Evolutionary conservation across 1,140 invertebrate species (phyloP), one percentile per base, ranked within the genome.

Genomic region (Zaprionus ornatus): DNA sequence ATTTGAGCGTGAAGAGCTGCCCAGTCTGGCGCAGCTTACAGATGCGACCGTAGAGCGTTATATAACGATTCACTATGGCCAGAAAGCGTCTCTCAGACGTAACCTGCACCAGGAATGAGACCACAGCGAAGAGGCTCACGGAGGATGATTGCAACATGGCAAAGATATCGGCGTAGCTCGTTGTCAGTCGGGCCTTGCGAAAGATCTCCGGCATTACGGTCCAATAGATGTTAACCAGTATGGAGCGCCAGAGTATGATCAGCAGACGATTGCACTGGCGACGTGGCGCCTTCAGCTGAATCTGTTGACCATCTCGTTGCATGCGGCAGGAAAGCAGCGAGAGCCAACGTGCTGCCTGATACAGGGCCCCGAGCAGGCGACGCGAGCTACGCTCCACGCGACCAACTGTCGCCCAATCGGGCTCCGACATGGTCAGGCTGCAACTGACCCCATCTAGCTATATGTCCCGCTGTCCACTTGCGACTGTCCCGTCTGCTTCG

Each of bases 41-140:
- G 66, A 90, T 90, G 52, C 76, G 71, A 5, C 40, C 35, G 40
- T 91, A 85, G 4, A 91, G 55, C 1, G 48, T n/a, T 17, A 91
- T 55, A n/a, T 88, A 85, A 1, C 68, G 71, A 69, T 91, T 88
- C 10, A 91, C 7, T 35, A 91, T 69, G 25, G 56, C 42, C 32
- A 74, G 55, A 12, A 88, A 71, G 3, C 62, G 15, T 9, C 19
- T 10, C 48, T 91, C 88, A 0, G 65, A 52, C 6, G 37, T 74
- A 7, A 78, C 69, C 15, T 91, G 83, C 10, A 78, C 65, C 0
- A 85, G 29, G 19, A 91, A 91, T 1, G 80, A 85, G 5, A 66
- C 19, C 2, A 87, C 27, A 1, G 87, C 88, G 32, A 91, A 60
- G 5, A 87, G 0, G 4, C 68, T 61, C 13, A 91, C 80, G 0